Evolutionary conservation across 1,140 invertebrate genomes (phyloP), one percentile per base, ranked within the genome.

Genomic region (Aphelinus atriplicis): DNA sequence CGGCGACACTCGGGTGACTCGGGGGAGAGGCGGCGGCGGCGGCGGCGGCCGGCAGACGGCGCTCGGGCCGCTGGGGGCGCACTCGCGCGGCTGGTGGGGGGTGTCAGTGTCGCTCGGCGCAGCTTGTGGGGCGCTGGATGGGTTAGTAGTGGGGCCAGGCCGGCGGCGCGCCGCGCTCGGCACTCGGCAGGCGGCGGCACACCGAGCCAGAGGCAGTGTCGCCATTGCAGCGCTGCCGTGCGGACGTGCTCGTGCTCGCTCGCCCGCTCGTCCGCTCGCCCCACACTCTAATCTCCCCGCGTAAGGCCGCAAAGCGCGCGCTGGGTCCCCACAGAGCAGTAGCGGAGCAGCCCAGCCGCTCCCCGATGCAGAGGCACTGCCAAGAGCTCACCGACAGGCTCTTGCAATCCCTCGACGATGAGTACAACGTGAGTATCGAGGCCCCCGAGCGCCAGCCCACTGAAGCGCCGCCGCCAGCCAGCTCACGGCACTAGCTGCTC

Each of bases 401-500:
- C 87, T 89, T 91, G 83, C 88, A 90, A 89, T 90, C 91, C 79
- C 87, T 92, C 82, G 91, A 92, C 88, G 89, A 88, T 85, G 90
- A 92, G 86, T 91, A 92, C 86, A 91, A 92, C 91, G 91, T 92
- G 91, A 91, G 91, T 87, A 86, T 82, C 81, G 82, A 75, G 69
- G 71, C 68, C 51, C 51, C 9, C 4, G 4, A 53, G 51, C 51
- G 51, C 51, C 9, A 9, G 4, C 9, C 51, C 9, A 9, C 51
- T 53, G 26, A 26, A 26, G 26, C 26, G 26, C 26, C 26, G 26
- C 26, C 26, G 51, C 51, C 9, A 9, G 4, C 9, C 51, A 6
- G 51, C 51, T 53, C 4, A 9, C 9, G 51, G 9, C 4, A 9
- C 51, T 9, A 53, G 51, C 51, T 53, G 51, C 51, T 9, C 4